These are phyloP conservation scores for Littorina saxatilis DNA, from an alignment of 1,140 invertebrate genomes.

Conservation along the genomic window DNA sequence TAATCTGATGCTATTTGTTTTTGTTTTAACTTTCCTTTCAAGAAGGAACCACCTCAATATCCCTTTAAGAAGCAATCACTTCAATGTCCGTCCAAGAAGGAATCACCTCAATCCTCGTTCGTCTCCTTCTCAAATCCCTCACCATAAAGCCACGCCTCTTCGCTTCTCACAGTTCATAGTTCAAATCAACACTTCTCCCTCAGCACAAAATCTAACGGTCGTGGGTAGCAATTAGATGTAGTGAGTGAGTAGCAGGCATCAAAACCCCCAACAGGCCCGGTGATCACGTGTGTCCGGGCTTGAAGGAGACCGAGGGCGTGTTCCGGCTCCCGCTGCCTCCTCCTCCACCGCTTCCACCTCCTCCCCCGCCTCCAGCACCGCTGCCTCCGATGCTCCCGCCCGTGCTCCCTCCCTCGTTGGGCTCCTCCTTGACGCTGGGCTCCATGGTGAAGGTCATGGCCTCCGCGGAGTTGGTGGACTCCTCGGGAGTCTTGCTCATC, in stretches of 20 bases:
- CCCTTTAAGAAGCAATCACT: no score
- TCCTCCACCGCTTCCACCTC: conserved; percentile 10
- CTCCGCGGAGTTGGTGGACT: conserved; percentile 76
- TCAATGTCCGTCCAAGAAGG: no score
- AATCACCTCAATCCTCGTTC: no score
- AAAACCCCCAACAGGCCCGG: not conserved
- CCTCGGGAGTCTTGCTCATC: conserved; percentile 77
- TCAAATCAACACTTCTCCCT: no score
- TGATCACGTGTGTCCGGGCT: conserved; percentile 60
- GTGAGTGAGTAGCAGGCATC: not conserved
- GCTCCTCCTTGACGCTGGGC: conserved; percentile 51
- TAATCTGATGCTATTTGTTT: no score
- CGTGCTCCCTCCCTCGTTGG: conserved; percentile 51
- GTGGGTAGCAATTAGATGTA: no score
- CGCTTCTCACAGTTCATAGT: no score
- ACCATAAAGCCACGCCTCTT: no score
- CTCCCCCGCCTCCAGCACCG: conserved; percentile 18
- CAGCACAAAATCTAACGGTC: no score
- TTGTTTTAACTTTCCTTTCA: no score
- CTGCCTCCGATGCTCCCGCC: conserved; percentile 18
- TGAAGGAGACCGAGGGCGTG: conserved; percentile 67
- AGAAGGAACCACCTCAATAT: no score
- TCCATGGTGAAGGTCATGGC: conserved; percentile 67
- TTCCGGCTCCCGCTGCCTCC: conserved; percentile 40
- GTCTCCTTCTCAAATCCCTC: no score